Percentiles rank a stretch among this genome's conserved stretches.
These are phyloP conservation scores for Pardalotus punctatus DNA, from an alignment of 2,113 vertebrate species.

Conservation along the genomic window DNA sequence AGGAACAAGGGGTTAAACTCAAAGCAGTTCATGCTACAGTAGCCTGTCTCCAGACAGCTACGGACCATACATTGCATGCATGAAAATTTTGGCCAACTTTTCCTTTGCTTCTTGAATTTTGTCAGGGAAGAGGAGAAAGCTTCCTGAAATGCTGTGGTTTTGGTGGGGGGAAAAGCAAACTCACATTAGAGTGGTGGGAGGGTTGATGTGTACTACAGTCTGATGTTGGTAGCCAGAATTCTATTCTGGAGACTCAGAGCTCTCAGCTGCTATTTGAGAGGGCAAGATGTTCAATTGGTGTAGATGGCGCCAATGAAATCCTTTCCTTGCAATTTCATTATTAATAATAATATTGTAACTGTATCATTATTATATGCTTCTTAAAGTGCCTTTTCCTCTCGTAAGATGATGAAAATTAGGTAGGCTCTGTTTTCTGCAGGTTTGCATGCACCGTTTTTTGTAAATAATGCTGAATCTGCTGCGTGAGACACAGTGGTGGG, in stretches of 20 bases:
- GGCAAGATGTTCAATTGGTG: neutral
- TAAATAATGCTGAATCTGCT: neutral
- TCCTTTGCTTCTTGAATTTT: neutral
- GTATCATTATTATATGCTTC: neutral
- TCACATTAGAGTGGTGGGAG: neutral
- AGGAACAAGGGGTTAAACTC: neutral
- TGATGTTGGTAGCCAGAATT: neutral
- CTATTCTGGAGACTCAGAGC: neutral
- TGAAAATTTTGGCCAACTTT: neutral
- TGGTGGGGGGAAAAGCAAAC: neutral
- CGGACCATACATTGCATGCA: accelerated
- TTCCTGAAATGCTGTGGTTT: neutral
- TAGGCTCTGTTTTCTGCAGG: neutral
- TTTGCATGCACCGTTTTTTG: accelerated
- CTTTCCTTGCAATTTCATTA: neutral
- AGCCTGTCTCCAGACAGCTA: neutral
- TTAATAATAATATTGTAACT: neutral
- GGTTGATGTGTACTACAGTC: too few species aligned
- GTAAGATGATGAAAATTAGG: neutral
- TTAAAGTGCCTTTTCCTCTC: neutral
- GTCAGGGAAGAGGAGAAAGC: neutral
- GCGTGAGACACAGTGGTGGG: neutral
- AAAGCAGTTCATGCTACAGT: neutral
- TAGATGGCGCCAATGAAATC: neutral
- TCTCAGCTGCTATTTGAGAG: neutral